These are phyloP conservation scores for Coreius guichenoti DNA, from an alignment of 2,797 vertebrate genomes.

Conservation along the genomic window DNA sequence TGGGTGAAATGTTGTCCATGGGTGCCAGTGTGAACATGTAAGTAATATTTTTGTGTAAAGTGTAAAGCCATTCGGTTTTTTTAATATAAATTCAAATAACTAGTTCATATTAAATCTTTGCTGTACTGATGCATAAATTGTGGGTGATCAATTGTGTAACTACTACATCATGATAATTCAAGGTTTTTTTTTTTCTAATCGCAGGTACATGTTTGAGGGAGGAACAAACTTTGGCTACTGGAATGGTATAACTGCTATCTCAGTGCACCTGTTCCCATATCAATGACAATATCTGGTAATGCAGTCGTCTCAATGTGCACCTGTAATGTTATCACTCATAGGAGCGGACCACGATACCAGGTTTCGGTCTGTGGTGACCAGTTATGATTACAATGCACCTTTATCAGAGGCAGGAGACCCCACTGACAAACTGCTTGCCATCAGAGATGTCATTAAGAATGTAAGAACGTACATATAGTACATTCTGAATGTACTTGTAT, in stretches of 20 bases:
- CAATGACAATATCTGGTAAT: neutral
- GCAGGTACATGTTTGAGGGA: slow-evolving; percentile 99
- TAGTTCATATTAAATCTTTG: neutral
- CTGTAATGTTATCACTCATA: slow-evolving; percentile 60
- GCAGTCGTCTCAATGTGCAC: neutral
- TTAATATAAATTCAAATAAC: neutral
- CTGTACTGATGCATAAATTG: neutral
- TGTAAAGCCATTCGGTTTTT: neutral
- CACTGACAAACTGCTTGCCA: slow-evolving; percentile 89
- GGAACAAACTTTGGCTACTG: slow-evolving; percentile 98
- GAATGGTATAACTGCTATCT: slow-evolving; percentile 82
- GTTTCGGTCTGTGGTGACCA: slow-evolving; percentile 92
- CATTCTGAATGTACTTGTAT: neutral
- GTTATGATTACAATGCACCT: slow-evolving; percentile 96
- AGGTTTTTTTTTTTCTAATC: slow-evolving; percentile 10
- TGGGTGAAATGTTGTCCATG: slow-evolving; percentile 85
- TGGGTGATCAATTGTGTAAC: no score
- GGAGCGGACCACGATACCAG: slow-evolving; percentile 89
- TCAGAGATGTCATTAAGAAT: slow-evolving; percentile 89
- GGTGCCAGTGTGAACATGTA: slow-evolving; percentile 96
- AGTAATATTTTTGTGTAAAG: slow-evolving; percentile 57
- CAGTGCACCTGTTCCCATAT: neutral
- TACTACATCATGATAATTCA: neutral
- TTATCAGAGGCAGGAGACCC: slow-evolving; percentile 94
- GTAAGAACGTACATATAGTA: slow-evolving; percentile 58